phyloP scores from a whole-genome alignment of 2,113 vertebrate genomes.

The Notarius quadriscutis region DNA sequence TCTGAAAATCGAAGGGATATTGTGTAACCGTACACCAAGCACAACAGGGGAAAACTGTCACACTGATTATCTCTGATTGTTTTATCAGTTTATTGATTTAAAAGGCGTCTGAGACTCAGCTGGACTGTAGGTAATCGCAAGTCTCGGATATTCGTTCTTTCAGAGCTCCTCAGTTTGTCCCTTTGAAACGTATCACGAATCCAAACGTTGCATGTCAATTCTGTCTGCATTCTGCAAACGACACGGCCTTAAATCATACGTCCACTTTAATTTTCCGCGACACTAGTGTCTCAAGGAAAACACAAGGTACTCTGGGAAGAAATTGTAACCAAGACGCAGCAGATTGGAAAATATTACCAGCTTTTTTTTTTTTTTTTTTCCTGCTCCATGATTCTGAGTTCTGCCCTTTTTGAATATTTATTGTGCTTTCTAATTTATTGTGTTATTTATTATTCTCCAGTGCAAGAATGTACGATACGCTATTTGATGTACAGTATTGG shows the following conservation, averaged over 20 bases:
- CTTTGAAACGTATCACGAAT: background rate
- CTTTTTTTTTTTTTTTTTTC: slow-evolving; percentile 36
- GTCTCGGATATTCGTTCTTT: background rate
- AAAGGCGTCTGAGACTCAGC: background rate
- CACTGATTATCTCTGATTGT: background rate
- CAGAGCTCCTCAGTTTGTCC: slow-evolving; percentile 4
- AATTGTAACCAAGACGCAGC: background rate
- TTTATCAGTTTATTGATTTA: background rate
- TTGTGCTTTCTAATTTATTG: slow-evolving; percentile 61
- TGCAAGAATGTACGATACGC: slow-evolving; percentile 43
- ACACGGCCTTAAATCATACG: slow-evolving; percentile 46
- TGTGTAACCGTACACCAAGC: slow-evolving; percentile 43
- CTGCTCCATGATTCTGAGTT: slow-evolving; percentile 47
- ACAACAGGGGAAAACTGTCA: slow-evolving; percentile 38
- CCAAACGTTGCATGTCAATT: slow-evolving; percentile 26
- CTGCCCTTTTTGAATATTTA: slow-evolving; percentile 51
- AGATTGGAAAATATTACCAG: slow-evolving; percentile 33
- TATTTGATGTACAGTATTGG: slow-evolving; percentile 45
- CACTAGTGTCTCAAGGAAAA: slow-evolving; percentile 8
- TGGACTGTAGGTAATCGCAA: background rate
- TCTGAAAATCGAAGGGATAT: slow-evolving; percentile 8
- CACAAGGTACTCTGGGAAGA: slow-evolving; percentile 37
- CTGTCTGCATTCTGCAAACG: slow-evolving; percentile 36
- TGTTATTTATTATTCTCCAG: slow-evolving; percentile 52
- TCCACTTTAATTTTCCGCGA: background rate